Evolutionary conservation across 2,797 vertebrate species (phyloP).

Genomic region (Erpetoichthys calabaricus): DNA sequence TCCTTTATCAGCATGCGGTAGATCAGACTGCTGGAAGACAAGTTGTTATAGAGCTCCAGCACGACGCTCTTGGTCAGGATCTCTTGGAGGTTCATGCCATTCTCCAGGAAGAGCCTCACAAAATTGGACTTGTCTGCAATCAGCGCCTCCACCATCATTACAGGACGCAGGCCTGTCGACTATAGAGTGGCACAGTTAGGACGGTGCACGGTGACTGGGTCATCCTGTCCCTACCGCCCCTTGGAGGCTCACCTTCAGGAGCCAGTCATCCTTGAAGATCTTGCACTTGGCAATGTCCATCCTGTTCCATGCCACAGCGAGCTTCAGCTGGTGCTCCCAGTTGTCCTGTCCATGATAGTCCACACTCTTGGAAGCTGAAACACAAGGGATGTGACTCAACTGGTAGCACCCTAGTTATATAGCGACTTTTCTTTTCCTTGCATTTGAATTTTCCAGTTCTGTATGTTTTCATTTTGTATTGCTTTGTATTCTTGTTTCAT

Average conservation of each 20-base stretch:
- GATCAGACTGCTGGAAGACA: conserved; percentile 63
- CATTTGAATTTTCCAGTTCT: too few relatives aligned
- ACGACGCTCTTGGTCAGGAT: conserved; percentile 57
- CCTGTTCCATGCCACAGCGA: conserved; percentile 89
- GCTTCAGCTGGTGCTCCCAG: conserved; percentile 76
- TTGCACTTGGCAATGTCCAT: conserved; percentile 83
- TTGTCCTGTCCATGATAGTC: conserved; percentile 46
- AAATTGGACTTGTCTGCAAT: conserved; percentile 77
- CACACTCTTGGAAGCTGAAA: conserved; percentile 58
- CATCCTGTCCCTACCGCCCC: too few relatives aligned
- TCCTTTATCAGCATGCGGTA: conserved; percentile 59
- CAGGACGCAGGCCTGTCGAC: conserved; percentile 71
- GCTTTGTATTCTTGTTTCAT: too few relatives aligned
- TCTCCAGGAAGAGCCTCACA: conserved; percentile 80
- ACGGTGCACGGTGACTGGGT: not conserved
- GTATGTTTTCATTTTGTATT: too few relatives aligned
- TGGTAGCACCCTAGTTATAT: too few relatives aligned
- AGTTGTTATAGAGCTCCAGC: conserved; percentile 62
- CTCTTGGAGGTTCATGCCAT: conserved; percentile 66
- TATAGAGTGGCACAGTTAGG: conserved; percentile 22
- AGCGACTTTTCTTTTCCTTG: too few relatives aligned
- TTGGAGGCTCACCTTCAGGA: conserved; percentile 64
- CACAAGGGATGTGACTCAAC: too few relatives aligned
- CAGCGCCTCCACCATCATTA: conserved; percentile 70
- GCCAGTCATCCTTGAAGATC: conserved; percentile 80